Conservation (phyloP, 2,797 vertebrate species). For the Falco cherrug region DNA sequence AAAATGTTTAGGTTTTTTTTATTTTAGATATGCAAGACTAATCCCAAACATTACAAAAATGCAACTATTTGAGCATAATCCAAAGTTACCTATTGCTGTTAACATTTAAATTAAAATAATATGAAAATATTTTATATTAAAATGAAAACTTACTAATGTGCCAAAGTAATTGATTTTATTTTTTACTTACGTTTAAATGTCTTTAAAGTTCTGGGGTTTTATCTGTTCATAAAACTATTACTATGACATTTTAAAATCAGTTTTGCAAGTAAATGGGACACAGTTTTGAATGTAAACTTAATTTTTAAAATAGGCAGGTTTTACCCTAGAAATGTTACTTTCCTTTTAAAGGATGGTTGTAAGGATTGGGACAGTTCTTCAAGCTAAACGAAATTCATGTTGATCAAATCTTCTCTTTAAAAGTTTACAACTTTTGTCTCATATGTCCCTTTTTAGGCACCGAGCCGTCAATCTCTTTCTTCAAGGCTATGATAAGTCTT, state of each 20-base stretch:
- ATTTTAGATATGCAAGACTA: neutral
- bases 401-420: neutral
- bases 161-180: neutral
- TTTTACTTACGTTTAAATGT: neutral
- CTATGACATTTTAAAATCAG: neutral
- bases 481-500: slow-evolving; percentile 95
- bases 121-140: neutral
- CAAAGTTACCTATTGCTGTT: neutral
- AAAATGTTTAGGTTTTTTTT: neutral
- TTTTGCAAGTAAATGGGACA: neutral
- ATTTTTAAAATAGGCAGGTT: neutral
- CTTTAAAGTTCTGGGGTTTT: neutral
- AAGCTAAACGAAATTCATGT: neutral
- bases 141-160: neutral
- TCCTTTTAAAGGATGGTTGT: neutral
- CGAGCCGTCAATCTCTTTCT: slow-evolving; percentile 94
- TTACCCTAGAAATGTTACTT: neutral
- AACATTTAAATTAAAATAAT: neutral
- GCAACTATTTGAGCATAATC: neutral
- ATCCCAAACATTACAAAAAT: neutral
- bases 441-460: slow-evolving; percentile 80
- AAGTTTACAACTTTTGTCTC: slow-evolving; percentile 16
- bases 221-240: neutral
- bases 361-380: neutral
- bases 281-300: neutral